Evolutionary conservation across 23 tunicate species (phyloP), one percentile per base, ranked within the genome.

Genomic region (Phallusia fumigata): DNA sequence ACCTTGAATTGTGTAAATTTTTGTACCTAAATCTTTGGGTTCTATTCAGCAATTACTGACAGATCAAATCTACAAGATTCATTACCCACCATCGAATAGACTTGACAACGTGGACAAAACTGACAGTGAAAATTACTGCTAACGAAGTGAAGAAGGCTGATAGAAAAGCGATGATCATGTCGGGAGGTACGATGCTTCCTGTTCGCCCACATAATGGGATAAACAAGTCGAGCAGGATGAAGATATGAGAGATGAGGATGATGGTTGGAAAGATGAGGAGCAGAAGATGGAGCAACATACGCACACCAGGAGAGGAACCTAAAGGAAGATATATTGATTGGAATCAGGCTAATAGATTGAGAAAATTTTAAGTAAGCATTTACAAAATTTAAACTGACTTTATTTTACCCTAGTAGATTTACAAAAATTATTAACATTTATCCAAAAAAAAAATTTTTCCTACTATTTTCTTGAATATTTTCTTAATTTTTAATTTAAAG

Each of bases 111-210:
- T 93, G 79, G 0, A 85, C 36, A 0, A 78, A 51, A 72, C 84
- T 80, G 22, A 49, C 16, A 34, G 73, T 22, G 73, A 84, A 81
- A 30, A 51, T 58, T 31, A 53, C 65, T 15, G 45, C 32, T 18
- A 69, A 64, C 15, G 78, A 53, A 18, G 82, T 49, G 15, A 58
- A 35, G n/a, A 85, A 11, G 6, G 93, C 89, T 18, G 80, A 33
- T 8, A 93, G 33, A 24, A 81, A 12, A 21, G 64, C 83, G n/a
- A 93, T 83, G 51, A 93, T 64, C n/a, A 93, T 18, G 34, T 93
- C 98, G 0, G 98, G 93, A 5, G 98, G 93, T 0, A 73, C 84
- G 22, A 79, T 81, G 26, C 83, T 89, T n/a, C 98, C 98, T 32
- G 76, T 18, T 36, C 98, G 73, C n/a, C 91, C 91, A 44, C 81